phyloP scores from a whole-genome alignment of 2,888 invertebrate genomes.

The Erebia palarica region DNA sequence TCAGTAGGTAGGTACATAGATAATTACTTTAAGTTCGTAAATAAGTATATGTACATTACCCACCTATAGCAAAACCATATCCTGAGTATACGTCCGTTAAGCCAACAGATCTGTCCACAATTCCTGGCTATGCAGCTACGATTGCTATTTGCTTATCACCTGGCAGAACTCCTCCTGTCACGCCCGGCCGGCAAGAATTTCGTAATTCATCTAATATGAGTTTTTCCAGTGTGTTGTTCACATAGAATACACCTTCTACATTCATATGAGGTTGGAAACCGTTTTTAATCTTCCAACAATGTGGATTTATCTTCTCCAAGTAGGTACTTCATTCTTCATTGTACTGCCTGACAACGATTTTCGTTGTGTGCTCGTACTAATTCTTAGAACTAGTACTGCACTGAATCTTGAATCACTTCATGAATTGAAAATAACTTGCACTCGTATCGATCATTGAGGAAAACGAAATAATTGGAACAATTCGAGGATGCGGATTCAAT shows the following conservation, averaged over 20 bases:
- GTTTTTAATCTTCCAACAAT: conserved; percentile 97
- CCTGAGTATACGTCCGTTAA: conserved; percentile 99
- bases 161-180: conserved; percentile 97
- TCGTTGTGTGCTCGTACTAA: conserved; percentile 30
- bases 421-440: too few relatives aligned
- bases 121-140: conserved; percentile 98
- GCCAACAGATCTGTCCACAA: conserved; percentile 96
- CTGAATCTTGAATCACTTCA: too few relatives aligned
- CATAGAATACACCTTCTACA: conserved; percentile 98
- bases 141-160: conserved; percentile 99
- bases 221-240: conserved; percentile 94
- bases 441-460: too few relatives aligned
- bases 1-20: too few relatives aligned
- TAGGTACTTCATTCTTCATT: conserved; percentile 97
- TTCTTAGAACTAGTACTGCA: too few relatives aligned
- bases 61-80: conserved; percentile 99
- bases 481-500: too few relatives aligned
- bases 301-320: conserved; percentile 92
- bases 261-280: conserved; percentile 99
- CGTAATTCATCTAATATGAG: conserved; percentile 98
- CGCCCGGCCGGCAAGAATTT: conserved; percentile 94
- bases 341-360: conserved; percentile 94
- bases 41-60: conserved; percentile 37
- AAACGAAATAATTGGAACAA: too few relatives aligned
- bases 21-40: too few relatives aligned